Conservation (phyloP, 2,113 vertebrate genomes). For the Trogon surrucura region DNA sequence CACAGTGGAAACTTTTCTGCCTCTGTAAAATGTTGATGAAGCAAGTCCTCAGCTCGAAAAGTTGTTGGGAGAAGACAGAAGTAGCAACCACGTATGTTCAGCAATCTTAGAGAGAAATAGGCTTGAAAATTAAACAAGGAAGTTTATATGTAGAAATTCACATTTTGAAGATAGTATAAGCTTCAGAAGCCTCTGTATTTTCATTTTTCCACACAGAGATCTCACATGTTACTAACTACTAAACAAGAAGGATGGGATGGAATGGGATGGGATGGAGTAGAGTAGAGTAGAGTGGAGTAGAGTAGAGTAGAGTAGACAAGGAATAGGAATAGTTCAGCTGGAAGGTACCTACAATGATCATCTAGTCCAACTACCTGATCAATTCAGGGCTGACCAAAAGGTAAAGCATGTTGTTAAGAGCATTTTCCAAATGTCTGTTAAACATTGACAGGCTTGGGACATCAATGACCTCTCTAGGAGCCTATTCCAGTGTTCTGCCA, state of each 20-base stretch:
- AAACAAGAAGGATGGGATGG: no score
- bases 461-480: neutral
- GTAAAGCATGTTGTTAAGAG: neutral
- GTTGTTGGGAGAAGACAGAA: neutral
- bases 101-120: neutral
- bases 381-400: neutral
- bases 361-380: neutral
- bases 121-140: neutral
- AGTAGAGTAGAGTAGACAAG: no score
- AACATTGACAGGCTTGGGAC: neutral
- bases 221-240: neutral
- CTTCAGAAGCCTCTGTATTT: neutral
- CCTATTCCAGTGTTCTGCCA: neutral
- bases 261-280: no score
- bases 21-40: neutral
- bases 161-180: neutral
- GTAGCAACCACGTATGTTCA: neutral
- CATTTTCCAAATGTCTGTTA: neutral
- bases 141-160: neutral
- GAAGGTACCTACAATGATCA: neutral
- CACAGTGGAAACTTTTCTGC: neutral
- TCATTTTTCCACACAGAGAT: neutral
- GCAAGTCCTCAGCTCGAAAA: neutral
- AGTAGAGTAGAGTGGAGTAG: no score
- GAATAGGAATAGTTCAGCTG: no score